Conservation (phyloP, 2,797 vertebrate species). For the Arctocebus calabarensis region DNA sequence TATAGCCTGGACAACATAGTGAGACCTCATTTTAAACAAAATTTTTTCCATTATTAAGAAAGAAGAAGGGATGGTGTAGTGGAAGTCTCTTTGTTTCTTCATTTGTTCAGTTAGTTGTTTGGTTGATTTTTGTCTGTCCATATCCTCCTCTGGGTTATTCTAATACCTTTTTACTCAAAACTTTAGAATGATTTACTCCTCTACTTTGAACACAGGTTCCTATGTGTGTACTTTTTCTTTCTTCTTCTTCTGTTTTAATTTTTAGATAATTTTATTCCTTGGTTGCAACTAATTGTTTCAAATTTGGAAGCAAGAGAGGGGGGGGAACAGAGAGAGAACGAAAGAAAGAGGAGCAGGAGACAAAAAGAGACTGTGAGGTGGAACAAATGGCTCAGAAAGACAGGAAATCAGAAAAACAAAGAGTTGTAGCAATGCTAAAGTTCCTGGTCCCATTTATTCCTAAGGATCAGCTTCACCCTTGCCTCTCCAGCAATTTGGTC, state of each 20-base stretch:
- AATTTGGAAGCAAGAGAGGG: neutral
- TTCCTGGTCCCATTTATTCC: neutral
- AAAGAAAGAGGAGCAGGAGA: neutral
- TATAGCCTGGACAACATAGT: neutral
- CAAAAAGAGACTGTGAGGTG: neutral
- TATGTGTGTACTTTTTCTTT: too few species aligned
- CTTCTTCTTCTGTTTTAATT: too few species aligned
- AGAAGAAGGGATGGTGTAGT: accelerated
- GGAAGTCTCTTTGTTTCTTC: neutral
- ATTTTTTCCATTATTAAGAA: neutral
- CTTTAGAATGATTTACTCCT: neutral
- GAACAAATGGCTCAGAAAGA: neutral
- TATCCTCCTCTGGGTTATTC: neutral
- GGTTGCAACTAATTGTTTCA: neutral
- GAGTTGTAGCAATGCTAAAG: neutral
- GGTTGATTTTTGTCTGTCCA: neutral
- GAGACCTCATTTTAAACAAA: neutral
- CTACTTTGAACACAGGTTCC: neutral
- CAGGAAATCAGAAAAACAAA: neutral
- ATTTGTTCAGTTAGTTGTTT: neutral
- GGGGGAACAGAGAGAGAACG: too few species aligned
- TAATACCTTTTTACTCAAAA: neutral
- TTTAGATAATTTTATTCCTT: neutral
- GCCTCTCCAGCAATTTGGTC: neutral
- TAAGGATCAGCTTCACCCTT: neutral